These are phyloP conservation scores for Dasyprocta punctata DNA, from an alignment of 2,113 vertebrate genomes.

Conservation along the genomic window DNA sequence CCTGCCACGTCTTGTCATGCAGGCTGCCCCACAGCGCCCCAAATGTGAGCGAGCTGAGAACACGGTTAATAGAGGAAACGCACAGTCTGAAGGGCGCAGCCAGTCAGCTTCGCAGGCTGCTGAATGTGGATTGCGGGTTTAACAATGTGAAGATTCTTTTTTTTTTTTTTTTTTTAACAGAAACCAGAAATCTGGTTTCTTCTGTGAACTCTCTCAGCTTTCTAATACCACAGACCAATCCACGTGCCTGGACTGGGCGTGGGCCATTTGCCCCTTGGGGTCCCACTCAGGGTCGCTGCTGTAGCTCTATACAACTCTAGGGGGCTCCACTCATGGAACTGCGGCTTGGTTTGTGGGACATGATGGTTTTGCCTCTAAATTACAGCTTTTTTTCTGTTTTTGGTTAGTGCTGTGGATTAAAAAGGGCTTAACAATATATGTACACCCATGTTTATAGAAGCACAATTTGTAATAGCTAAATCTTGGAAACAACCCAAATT, in stretches of 20 bases:
- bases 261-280: no score
- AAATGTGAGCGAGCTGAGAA: no score
- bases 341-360: not conserved
- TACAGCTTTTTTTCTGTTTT: not conserved
- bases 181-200: not conserved
- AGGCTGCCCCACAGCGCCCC: no score
- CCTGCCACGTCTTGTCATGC: no score
- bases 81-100: not conserved
- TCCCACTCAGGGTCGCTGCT: not conserved
- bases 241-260: not conserved
- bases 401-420: not conserved
- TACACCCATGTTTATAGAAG: no score
- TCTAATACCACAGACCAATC: not conserved
- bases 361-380: not conserved
- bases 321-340: not conserved
- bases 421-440: not conserved
- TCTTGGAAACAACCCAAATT: no score
- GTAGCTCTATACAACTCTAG: not conserved
- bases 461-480: no score
- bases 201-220: not conserved
- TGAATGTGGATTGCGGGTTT: not conserved
- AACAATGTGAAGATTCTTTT: not conserved
- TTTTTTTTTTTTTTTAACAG: no score
- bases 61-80: no score
- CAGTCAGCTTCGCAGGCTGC: not conserved